Conservation (phyloP, 2,888 invertebrate species). For the Eulithis prunata region DNA sequence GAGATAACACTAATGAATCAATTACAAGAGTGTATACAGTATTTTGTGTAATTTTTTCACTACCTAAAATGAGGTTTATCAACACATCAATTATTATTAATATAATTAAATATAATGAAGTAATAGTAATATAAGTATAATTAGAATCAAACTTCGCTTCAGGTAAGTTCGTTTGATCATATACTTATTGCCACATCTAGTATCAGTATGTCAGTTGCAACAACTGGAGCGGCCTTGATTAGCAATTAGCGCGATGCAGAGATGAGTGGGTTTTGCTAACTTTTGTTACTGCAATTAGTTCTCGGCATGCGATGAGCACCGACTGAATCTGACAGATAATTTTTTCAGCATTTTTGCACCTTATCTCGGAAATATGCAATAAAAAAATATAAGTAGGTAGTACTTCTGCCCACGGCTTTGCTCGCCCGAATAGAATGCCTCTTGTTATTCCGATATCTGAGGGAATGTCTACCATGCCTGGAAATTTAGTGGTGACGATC, state of each 20-base stretch:
- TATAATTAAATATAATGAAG: too few relatives aligned
- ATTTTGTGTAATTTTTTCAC: too few relatives aligned
- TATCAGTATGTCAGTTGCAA: conserved; percentile 18
- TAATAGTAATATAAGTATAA: too few relatives aligned
- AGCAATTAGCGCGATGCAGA: conserved; percentile 56
- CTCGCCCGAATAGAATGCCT: too few relatives aligned
- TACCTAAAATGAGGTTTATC: too few relatives aligned
- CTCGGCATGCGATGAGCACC: conserved; percentile 19
- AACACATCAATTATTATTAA: too few relatives aligned
- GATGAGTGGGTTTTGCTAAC: conserved; percentile 40
- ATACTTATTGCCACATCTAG: conserved; percentile 28
- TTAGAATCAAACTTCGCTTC: too few relatives aligned
- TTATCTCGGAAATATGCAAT: not conserved
- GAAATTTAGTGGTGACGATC: too few relatives aligned
- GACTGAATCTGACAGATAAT: not conserved
- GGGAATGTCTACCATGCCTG: too few relatives aligned
- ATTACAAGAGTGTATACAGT: not conserved
- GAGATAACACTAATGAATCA: conserved; percentile 20
- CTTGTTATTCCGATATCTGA: too few relatives aligned
- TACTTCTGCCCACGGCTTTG: too few relatives aligned
- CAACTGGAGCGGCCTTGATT: conserved; percentile 53
- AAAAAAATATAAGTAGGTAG: too few relatives aligned
- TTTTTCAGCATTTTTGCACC: not conserved
- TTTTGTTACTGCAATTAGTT: conserved; percentile 52
- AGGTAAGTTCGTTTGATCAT: not conserved